These are phyloP conservation scores for Pristionchus entomophagus DNA, from an alignment of 2,888 invertebrate genomes.

Conservation along the genomic window DNA sequence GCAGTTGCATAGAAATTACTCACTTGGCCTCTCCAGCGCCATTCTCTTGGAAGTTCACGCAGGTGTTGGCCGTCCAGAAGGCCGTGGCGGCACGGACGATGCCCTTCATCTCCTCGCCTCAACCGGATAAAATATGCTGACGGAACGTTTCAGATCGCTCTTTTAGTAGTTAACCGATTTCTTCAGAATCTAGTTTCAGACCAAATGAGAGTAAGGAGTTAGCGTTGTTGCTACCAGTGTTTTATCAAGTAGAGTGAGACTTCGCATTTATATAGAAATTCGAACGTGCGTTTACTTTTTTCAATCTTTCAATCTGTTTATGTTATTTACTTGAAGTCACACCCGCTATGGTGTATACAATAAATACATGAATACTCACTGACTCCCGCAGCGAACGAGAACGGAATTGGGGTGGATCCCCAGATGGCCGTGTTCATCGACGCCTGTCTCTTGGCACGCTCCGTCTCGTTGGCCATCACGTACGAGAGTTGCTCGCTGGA, in stretches of 20 bases:
- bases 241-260: background rate
- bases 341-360: too few species aligned
- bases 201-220: too few species aligned
- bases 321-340: too few species aligned
- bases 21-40: slow-evolving; percentile 4
- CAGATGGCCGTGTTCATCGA: slow-evolving; percentile 20
- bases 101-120: slow-evolving; percentile 24
- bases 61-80: slow-evolving; percentile 43
- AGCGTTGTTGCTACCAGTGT: too few species aligned
- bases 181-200: too few species aligned
- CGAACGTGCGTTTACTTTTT: too few species aligned
- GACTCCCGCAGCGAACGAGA: slow-evolving; percentile 42
- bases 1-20: too few species aligned
- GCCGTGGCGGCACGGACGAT: slow-evolving; percentile 29
- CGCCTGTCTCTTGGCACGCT: slow-evolving; percentile 39
- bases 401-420: slow-evolving; percentile 45
- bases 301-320: too few species aligned
- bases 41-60: slow-evolving; percentile 40
- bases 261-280: too few species aligned
- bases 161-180: too few species aligned
- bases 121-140: background rate
- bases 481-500: slow-evolving; percentile 32
- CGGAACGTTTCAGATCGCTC: background rate
- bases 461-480: slow-evolving; percentile 39
- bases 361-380: too few species aligned